These are phyloP conservation scores for Conopomorpha cramerella DNA, from an alignment of 1,140 invertebrate genomes.

Conservation along the genomic window DNA sequence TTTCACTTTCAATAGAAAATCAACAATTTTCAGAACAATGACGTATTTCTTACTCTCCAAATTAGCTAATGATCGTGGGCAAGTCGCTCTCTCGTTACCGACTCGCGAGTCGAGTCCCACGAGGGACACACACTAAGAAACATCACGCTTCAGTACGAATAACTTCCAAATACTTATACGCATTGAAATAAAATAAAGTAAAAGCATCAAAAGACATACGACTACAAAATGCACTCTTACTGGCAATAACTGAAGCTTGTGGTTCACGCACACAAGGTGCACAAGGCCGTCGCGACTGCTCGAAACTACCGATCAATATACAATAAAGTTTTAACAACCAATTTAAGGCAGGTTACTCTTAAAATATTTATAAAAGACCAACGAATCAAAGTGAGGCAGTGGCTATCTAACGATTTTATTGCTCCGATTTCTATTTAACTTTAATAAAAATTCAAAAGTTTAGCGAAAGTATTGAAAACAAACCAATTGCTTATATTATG, in stretches of 20 bases:
- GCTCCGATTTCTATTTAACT: no score
- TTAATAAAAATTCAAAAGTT: no score
- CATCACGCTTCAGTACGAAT: no score
- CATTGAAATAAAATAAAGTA: not conserved
- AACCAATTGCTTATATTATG: no score
- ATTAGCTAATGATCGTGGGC: no score
- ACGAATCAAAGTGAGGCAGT: not conserved
- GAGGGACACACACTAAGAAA: no score
- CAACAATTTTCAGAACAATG: not conserved
- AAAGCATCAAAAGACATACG: conserved; percentile 6
- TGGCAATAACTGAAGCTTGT: conserved; percentile 24
- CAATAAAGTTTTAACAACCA: not conserved
- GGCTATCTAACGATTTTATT: no score
- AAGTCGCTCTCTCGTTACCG: no score
- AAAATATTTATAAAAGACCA: not conserved
- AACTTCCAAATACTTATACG: no score
- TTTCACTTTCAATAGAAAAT: not conserved
- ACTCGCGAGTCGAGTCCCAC: no score
- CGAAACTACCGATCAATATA: not conserved
- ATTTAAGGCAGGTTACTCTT: not conserved
- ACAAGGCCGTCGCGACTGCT: not conserved
- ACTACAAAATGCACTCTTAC: conserved; percentile 42
- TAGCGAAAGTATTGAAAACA: no score
- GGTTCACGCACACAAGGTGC: not conserved
- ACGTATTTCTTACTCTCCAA: not conserved